Conservation (phyloP, 2,888 invertebrate species). For the Neelides folsomi region DNA sequence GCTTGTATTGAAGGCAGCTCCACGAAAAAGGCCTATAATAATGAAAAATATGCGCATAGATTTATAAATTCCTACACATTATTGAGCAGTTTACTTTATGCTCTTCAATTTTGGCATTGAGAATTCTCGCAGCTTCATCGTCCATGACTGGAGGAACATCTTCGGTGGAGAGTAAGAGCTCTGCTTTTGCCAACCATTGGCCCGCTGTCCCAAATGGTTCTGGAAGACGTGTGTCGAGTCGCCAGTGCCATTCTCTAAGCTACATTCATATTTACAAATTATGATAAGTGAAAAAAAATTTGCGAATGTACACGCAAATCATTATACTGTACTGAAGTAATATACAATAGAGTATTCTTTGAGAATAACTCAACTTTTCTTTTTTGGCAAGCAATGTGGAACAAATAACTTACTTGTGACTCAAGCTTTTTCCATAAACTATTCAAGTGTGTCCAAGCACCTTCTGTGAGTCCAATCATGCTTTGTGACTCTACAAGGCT, state of each 20-base stretch:
- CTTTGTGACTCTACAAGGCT: slow-evolving; percentile 67
- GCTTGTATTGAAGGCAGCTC: slow-evolving; percentile 63
- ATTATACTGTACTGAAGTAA: too few relatives aligned
- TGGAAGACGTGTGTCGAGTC: slow-evolving; percentile 69
- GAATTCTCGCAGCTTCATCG: slow-evolving; percentile 74
- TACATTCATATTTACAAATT: slow-evolving; percentile 36
- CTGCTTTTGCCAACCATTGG: slow-evolving; percentile 80
- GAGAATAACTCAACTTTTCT: neutral
- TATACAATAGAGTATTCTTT: too few relatives aligned
- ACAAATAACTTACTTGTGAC: slow-evolving; percentile 38
- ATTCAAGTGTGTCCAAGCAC: slow-evolving; percentile 73
- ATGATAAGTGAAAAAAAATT: neutral
- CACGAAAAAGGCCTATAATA: slow-evolving; percentile 58
- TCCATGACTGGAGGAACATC: slow-evolving; percentile 72
- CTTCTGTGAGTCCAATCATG: slow-evolving; percentile 64
- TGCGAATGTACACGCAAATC: neutral
- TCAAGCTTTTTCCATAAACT: slow-evolving; percentile 69
- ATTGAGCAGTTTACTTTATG: slow-evolving; percentile 47
- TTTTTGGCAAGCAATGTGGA: neutral
- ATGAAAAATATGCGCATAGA: neutral
- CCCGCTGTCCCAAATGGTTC: slow-evolving; percentile 74
- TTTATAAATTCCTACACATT: neutral
- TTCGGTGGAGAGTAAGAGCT: slow-evolving; percentile 63
- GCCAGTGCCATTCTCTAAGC: slow-evolving; percentile 76
- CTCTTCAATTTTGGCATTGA: slow-evolving; percentile 75